Conservation (phyloP, 1,140 invertebrate species). For the Papilio polytes region DNA sequence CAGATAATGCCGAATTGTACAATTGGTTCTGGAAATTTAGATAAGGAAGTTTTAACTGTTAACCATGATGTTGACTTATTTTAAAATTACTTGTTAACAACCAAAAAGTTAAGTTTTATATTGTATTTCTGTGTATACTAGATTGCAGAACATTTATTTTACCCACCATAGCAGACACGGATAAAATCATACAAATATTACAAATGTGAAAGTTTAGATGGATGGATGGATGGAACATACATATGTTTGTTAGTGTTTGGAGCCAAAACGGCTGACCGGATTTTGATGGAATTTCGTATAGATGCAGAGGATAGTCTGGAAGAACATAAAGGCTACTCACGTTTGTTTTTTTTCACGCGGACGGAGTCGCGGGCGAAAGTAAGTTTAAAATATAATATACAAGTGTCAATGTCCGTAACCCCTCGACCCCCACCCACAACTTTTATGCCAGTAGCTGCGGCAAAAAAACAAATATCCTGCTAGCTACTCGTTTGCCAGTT, state of each 20-base stretch:
- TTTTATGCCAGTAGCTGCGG: too few relatives aligned
- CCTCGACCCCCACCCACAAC: neutral
- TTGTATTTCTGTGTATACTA: neutral
- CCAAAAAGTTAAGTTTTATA: constrained; percentile 2
- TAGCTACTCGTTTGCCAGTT: neutral
- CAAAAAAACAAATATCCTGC: too few relatives aligned
- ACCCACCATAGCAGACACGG: too few relatives aligned
- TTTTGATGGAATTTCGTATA: too few relatives aligned
- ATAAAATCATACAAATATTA: neutral
- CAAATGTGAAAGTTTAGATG: too few relatives aligned
- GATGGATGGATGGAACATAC: too few relatives aligned
- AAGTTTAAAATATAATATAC: neutral
- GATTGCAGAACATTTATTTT: neutral
- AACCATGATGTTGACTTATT: constrained; percentile 55
- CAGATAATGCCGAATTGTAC: constrained; percentile 63
- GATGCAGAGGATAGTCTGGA: too few relatives aligned
- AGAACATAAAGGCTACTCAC: too few relatives aligned
- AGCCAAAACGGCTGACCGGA: too few relatives aligned
- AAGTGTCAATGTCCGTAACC: neutral
- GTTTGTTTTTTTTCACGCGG: too few relatives aligned
- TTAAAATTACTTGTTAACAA: constrained; percentile 21
- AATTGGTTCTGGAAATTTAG: constrained; percentile 67
- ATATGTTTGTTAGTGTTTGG: too few relatives aligned
- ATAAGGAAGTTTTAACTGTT: constrained; percentile 67
- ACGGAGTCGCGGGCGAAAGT: too few relatives aligned